A percentile compares a stretch with the other conserved stretches of the same genome.
Conservation (phyloP, 2,888 invertebrate species). For the Sarcophaga subvicina region DNA sequence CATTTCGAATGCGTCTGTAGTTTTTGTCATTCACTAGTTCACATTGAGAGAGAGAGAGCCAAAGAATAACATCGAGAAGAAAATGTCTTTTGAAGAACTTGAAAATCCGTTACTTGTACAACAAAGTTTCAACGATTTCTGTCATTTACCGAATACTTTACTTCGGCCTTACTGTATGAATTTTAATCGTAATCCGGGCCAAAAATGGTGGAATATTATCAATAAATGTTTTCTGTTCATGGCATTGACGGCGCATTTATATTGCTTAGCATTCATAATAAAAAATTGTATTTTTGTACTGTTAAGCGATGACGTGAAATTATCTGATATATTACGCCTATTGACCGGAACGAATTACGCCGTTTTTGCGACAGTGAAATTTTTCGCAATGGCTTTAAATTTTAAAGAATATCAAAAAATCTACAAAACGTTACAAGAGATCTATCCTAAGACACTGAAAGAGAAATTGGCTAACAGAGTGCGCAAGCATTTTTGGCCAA, state of each 20-base stretch:
- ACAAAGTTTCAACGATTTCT: constrained; percentile 64
- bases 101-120: constrained; percentile 25
- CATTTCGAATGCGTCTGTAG: background rate
- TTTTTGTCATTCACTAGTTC: background rate
- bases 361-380: constrained; percentile 44
- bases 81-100: constrained; percentile 34
- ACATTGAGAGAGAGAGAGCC: background rate
- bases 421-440: constrained; percentile 32
- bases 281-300: constrained; percentile 23
- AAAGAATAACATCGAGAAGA: constrained; percentile 18
- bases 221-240: background rate
- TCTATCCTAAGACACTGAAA: constrained; percentile 58
- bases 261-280: constrained; percentile 30
- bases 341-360: constrained; percentile 55
- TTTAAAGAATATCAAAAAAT: background rate
- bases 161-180: constrained; percentile 47
- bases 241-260: background rate
- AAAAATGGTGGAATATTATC: background rate
- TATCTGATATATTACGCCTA: constrained; percentile 31
- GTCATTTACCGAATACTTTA: constrained; percentile 53
- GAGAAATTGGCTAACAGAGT: constrained; percentile 56
- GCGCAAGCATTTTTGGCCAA: constrained; percentile 59
- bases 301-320: constrained; percentile 5
- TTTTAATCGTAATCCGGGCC: background rate
- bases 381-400: constrained; percentile 21